Conservation (phyloP, 2,113 vertebrate genomes). For the Oreochromis spilurus region DNA sequence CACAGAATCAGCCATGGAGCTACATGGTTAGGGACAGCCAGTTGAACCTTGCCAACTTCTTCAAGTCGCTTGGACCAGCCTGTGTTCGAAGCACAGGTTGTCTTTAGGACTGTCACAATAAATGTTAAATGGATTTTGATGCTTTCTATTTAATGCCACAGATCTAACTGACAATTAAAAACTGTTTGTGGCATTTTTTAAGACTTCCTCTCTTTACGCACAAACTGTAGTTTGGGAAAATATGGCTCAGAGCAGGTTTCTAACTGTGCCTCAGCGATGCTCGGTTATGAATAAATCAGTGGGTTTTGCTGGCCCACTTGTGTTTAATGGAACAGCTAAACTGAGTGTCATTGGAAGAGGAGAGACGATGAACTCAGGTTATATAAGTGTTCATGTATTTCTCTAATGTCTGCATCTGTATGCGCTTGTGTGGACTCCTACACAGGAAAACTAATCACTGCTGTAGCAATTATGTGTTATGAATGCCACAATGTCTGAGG, state of each 20-base stretch:
- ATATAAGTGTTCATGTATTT: slow-evolving; percentile 6
- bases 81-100: not conserved
- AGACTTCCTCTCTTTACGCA: not conserved
- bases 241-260: not conserved
- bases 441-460: not conserved
- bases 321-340: slow-evolving; percentile 44
- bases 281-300: slow-evolving; percentile 16
- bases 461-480: slow-evolving; percentile 16
- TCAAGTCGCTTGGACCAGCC: not conserved
- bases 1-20: not conserved
- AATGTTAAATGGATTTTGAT: not conserved
- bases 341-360: not conserved
- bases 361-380: slow-evolving; percentile 11
- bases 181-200: not conserved
- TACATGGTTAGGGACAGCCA: not conserved
- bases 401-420: not conserved
- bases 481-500: not conserved
- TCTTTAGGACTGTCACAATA: not conserved
- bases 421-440: not conserved
- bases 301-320: slow-evolving; percentile 10
- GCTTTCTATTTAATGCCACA: not conserved
- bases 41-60: not conserved
- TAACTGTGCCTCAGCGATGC: not conserved
- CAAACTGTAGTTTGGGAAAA: not conserved
- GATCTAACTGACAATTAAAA: not conserved